phyloP scores from a whole-genome alignment of 2,888 invertebrate genomes.

The Drosophila basisetae region DNA sequence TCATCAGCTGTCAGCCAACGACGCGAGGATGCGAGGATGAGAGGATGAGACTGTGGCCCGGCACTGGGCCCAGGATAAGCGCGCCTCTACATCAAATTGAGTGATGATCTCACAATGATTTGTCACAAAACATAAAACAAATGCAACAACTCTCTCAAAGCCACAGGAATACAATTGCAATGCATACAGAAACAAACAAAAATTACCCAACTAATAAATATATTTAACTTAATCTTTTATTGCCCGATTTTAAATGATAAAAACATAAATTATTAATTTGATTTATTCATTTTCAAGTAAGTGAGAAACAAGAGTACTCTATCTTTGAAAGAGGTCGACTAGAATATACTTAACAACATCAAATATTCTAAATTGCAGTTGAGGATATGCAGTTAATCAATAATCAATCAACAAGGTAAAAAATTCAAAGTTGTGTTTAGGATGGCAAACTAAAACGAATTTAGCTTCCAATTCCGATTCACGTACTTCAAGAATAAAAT shows the following conservation, averaged over 20 bases:
- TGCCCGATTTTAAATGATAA: not conserved
- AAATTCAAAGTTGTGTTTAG: not conserved
- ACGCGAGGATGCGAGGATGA: constrained; percentile 1
- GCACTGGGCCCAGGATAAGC: constrained; percentile 46
- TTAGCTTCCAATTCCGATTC: not conserved
- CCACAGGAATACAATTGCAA: constrained; percentile 9
- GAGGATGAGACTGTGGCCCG: constrained; percentile 2
- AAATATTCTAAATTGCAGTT: not conserved
- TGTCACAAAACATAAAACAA: constrained; percentile 57
- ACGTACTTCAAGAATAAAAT: not conserved
- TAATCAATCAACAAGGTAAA: too few species aligned
- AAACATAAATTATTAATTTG: not conserved
- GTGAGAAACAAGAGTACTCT: not conserved
- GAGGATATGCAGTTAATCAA: too few species aligned
- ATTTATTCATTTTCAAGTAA: not conserved
- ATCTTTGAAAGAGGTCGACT: not conserved
- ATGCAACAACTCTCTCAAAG: constrained; percentile 17
- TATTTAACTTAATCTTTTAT: not conserved
- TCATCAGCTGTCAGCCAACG: constrained; percentile 67
- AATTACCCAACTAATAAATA: not conserved
- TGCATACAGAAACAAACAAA: not conserved
- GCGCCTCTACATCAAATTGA: constrained; percentile 73
- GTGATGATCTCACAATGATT: constrained; percentile 77
- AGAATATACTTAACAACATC: not conserved
- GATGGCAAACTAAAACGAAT: not conserved